Conservation (phyloP, 2,113 vertebrate genomes). For the Petaurus breviceps region DNA sequence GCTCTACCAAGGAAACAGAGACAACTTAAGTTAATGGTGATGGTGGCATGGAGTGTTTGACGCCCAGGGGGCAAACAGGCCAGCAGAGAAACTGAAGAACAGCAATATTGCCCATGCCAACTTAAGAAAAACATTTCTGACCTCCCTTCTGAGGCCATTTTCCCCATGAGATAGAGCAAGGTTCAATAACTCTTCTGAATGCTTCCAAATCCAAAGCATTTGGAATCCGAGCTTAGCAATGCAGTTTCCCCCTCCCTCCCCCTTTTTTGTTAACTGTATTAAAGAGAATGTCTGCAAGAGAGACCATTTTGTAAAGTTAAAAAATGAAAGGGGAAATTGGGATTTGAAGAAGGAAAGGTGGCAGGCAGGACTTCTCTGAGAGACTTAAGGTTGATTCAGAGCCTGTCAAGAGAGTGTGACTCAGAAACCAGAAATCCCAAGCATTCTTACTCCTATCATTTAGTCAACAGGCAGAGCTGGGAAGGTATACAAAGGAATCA, state of each 20-base stretch:
- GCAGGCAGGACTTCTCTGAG: neutral
- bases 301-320: neutral
- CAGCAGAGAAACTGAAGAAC: neutral
- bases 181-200: neutral
- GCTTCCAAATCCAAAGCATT: neutral
- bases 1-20: neutral
- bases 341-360: neutral
- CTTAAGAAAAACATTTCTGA: neutral
- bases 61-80: neutral
- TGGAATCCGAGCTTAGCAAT: neutral
- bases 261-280: neutral
- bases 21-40: neutral
- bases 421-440: constrained; percentile 83
- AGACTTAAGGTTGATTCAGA: constrained; percentile 74
- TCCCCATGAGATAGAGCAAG: neutral
- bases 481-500: constrained; percentile 76
- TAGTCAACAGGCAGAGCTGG: constrained; percentile 71
- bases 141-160: neutral
- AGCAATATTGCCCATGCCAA: neutral
- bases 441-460: constrained; percentile 77
- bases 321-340: neutral
- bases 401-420: constrained; percentile 81
- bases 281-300: neutral
- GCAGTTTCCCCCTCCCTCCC: neutral
- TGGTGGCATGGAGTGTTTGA: neutral